Conservation (phyloP, 2,113 vertebrate species). For the Diadophis punctatus region DNA sequence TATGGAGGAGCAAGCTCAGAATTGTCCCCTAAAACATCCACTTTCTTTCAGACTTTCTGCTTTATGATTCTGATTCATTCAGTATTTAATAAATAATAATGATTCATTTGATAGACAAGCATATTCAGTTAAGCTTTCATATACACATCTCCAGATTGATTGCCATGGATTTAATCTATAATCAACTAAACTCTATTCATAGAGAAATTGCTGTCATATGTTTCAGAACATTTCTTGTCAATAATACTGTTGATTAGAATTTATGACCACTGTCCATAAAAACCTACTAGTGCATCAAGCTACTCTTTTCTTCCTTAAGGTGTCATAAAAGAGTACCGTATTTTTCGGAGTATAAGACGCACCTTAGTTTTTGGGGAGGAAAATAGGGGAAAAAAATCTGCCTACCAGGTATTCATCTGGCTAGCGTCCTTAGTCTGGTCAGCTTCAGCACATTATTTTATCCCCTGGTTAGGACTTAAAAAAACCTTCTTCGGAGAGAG, state of each 20-base stretch:
- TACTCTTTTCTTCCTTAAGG: neutral
- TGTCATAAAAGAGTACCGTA: no score
- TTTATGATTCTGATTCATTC: neutral
- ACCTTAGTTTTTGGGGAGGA: no score
- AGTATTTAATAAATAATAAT: neutral
- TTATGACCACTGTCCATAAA: neutral
- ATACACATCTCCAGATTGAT: neutral
- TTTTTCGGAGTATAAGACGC: no score
- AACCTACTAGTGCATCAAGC: neutral
- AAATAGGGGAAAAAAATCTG: no score
- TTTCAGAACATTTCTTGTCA: neutral
- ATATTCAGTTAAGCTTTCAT: neutral
- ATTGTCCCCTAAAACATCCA: neutral
- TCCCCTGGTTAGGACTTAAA: no score
- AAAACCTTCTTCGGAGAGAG: no score
- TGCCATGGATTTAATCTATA: neutral
- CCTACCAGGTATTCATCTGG: no score
- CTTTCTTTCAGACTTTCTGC: neutral
- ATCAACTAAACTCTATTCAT: neutral
- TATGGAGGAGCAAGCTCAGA: no score
- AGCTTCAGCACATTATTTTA: no score
- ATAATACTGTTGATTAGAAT: neutral
- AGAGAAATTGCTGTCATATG: neutral
- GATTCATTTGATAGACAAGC: neutral
- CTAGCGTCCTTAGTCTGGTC: no score